These are phyloP conservation scores for Oligia latruncula DNA, from an alignment of 2,888 invertebrate genomes.

Conservation along the genomic window DNA sequence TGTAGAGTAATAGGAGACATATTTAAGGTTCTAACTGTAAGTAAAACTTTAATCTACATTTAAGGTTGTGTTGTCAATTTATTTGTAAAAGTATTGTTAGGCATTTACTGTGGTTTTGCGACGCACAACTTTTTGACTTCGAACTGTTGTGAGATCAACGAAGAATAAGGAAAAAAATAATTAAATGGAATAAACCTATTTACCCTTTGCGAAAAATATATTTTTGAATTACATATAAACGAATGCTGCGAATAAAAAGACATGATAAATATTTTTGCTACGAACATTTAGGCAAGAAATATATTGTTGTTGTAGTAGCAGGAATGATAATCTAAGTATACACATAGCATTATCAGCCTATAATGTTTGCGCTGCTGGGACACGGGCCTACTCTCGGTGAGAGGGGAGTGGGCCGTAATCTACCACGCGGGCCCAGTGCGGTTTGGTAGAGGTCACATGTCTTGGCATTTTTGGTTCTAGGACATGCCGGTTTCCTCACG, in stretches of 20 bases:
- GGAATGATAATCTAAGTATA: not conserved
- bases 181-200: not conserved
- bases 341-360: not conserved
- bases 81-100: slow-evolving; percentile 54
- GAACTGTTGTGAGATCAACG: slow-evolving; percentile 5
- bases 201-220: not conserved
- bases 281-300: slow-evolving; percentile 5
- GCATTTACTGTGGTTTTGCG: slow-evolving; percentile 27
- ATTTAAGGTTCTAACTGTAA: slow-evolving; percentile 43
- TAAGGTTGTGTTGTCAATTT: slow-evolving; percentile 60
- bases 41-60: slow-evolving; percentile 33
- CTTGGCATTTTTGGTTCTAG: not conserved
- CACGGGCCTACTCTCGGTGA: not conserved
- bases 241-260: not conserved
- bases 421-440: not conserved
- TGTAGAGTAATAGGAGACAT: slow-evolving; percentile 38
- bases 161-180: not conserved
- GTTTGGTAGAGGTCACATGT: not conserved
- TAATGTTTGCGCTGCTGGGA: not conserved
- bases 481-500: not conserved
- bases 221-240: not conserved
- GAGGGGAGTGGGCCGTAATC: not conserved
- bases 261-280: slow-evolving; percentile 14
- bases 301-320: not conserved
- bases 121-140: slow-evolving; percentile 4